These are phyloP conservation scores for Cosmia trapezina DNA, from an alignment of 2,888 invertebrate species.

Conservation along the genomic window DNA sequence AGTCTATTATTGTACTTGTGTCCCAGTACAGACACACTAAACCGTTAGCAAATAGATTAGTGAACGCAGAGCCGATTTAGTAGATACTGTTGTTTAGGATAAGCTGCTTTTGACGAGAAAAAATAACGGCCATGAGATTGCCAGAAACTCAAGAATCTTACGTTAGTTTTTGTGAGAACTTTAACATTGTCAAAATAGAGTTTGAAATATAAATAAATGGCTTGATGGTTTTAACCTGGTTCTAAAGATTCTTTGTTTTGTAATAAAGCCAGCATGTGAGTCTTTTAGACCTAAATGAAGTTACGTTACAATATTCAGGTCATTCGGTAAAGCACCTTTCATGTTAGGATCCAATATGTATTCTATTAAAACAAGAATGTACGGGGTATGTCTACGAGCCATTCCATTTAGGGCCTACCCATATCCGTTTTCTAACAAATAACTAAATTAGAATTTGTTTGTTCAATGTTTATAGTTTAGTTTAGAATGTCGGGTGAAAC, in stretches of 20 bases:
- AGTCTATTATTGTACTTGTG: neutral
- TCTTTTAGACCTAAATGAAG: neutral
- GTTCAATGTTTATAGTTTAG: slow-evolving; percentile 53
- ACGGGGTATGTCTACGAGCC: slow-evolving; percentile 25
- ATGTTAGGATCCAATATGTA: slow-evolving; percentile 8
- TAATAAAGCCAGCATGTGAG: too few relatives aligned
- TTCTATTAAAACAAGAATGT: slow-evolving; percentile 29
- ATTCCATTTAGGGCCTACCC: slow-evolving; percentile 11
- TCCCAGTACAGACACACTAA: neutral
- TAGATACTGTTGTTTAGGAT: neutral
- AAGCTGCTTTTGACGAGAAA: neutral
- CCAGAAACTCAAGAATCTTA: neutral
- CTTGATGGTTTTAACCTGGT: too few relatives aligned
- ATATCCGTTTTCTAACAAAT: slow-evolving; percentile 45
- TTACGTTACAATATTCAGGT: neutral
- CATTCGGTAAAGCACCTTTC: neutral
- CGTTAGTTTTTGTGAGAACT: neutral
- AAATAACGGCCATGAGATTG: neutral
- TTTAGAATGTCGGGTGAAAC: slow-evolving; percentile 42
- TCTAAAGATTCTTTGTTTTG: too few relatives aligned
- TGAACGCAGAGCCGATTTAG: neutral
- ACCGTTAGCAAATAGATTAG: neutral
- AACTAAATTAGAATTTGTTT: slow-evolving; percentile 58
- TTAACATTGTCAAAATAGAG: neutral
- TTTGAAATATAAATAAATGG: neutral